Evolutionary conservation across 2,888 invertebrate genomes (phyloP), one percentile per base, ranked within the genome.

Genomic region (Amiota minor): DNA sequence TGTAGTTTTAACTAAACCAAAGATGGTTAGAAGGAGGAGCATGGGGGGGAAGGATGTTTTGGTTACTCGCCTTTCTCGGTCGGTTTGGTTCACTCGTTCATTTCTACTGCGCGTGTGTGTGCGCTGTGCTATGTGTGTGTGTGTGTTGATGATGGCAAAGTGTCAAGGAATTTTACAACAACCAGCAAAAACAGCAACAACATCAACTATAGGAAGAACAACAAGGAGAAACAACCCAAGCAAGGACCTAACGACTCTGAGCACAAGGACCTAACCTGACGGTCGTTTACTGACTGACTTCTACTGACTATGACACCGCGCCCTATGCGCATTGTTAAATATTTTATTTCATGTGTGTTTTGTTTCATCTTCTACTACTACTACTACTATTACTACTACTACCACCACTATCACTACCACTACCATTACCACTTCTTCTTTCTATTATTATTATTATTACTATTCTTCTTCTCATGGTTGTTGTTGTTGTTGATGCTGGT

Each of bases 161-260:
- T 83, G 83, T 83, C 86, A 83, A 83, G 83, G 83, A 78, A 83
- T 83, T 83, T 83, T 78, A 82, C 77, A 83, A 81, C 83, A 78
- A 77, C 78, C 35, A 72, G 72, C 74, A 55, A 35, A 49, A 53
- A 64, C 56, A 72, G 1, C 35, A 35, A 35, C 35, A 35, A 35
- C 23, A 16, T 71, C 70, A 74, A 49, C 9, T 56, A 72, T 75
- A 79, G 74, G 10, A 80, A 79, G 81, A 82, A 75, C 84, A 85
- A 85, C 84, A 84, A 82, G 18, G 23, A 77, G 78, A 79, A 76
- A 77, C 85, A 80, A 78, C 77, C 78, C 77, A 81, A 77, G 75
- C 74, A 47, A 65, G 65, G 46, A 47, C 46, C 71, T 73, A 65
- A 74, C 23, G 18, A 59, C 16, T 18, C 35, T 18, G 71, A 71